These are phyloP conservation scores for Mylabris phalerata DNA, from an alignment of 1,140 invertebrate species.

Conservation along the genomic window DNA sequence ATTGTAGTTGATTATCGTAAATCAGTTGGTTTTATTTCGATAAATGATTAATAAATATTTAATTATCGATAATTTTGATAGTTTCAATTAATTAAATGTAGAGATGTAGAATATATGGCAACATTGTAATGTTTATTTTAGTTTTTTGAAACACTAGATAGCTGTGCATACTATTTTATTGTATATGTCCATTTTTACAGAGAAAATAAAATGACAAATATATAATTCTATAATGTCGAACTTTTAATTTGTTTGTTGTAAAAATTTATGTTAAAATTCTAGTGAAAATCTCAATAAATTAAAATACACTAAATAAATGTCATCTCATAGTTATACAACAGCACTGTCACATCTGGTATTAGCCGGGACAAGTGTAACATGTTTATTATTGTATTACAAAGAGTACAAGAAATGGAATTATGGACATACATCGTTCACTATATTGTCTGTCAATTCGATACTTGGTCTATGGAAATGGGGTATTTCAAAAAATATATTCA, in stretches of 20 bases:
- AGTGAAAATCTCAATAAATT: not conserved
- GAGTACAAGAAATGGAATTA: not conserved
- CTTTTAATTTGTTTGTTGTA: not conserved
- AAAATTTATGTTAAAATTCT: not conserved
- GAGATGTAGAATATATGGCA: not conserved
- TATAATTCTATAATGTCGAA: not conserved
- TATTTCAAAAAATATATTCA: not conserved
- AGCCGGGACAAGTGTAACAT: constrained; percentile 18
- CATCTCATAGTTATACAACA: constrained; percentile 10
- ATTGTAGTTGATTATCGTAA: too few species aligned
- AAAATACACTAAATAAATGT: not conserved
- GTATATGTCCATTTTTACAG: not conserved
- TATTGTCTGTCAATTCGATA: constrained; percentile 2
- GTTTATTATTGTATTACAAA: not conserved
- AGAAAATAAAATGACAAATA: not conserved
- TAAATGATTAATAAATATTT: too few species aligned
- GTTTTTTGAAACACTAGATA: constrained; percentile 11
- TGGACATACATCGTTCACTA: not conserved
- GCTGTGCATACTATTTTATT: constrained; percentile 9
- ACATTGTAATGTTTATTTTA: constrained; percentile 9
- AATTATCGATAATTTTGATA: too few species aligned
- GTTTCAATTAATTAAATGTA: too few species aligned
- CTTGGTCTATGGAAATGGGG: constrained; percentile 6
- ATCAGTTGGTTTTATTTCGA: too few species aligned
- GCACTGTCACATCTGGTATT: constrained; percentile 18